Evolutionary conservation across 2,888 invertebrate species (phyloP), one percentile per base, ranked within the genome.

Genomic region (Coleophora flavipennella): DNA sequence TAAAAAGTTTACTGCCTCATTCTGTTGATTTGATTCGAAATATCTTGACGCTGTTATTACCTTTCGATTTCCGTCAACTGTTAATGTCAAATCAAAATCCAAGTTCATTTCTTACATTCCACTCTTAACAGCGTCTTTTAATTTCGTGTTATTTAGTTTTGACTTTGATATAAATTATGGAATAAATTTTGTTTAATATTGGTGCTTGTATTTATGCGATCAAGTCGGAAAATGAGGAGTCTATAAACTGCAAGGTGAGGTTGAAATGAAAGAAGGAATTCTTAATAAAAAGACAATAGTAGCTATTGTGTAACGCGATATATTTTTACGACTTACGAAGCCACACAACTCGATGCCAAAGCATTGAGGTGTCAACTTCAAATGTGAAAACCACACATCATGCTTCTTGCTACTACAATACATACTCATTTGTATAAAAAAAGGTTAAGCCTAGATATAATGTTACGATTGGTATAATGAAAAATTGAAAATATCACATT

Each of bases 251-350:
- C 20, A 6, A 4, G 6, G 20, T 20, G 20, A 20, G 20, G 48
- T 50, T 50, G 49, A 59, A 63, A 57, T 59, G 57, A 60, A 61
- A 56, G 55, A 57, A 64, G 62, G 50, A 50, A 63, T 64, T 68
- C 62, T 55, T 58, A 64, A 72, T 66, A 64, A 74, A 72, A 72
- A 71, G 66, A 75, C 75, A 78, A 78, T 75, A 71, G 68, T 65
- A 59, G 70, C 70, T 74, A 76, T 75, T 79, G 76, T 78, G 81
- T 73, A 75, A 83, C 65, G 58, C 62, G 80, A 83, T 76, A 78
- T 72, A 60, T 60, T 76, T 76, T 72, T 76, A 80, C 78, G 76
- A 81, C 80, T 83, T 76, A 74, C 64, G 83, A 83, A 83, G 77
- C 81, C 83, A 51, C 76, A 79, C 53, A 58, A 69, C 64, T 59